Percentiles rank a stretch among this genome's conserved stretches.
phyloP scores from a whole-genome alignment of 1,140 invertebrate species.

The Drosophila tani region DNA sequence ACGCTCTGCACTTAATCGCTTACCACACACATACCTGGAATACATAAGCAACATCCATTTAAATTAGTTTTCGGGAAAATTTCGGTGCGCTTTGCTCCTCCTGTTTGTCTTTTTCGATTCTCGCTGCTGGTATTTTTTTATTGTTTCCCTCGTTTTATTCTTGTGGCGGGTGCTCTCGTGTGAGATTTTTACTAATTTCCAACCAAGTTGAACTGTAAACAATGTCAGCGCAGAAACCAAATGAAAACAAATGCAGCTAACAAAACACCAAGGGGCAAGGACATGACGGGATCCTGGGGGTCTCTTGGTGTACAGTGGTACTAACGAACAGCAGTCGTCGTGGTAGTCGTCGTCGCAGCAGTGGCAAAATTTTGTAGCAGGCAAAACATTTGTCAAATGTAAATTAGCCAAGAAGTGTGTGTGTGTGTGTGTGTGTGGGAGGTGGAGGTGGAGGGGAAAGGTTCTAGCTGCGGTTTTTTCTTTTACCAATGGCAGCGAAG shows the following conservation, averaged over 20 bases:
- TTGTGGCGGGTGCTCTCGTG: constrained; percentile 54
- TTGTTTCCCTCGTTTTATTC: constrained; percentile 22
- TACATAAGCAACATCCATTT: constrained; percentile 27
- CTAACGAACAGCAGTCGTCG: constrained; percentile 71
- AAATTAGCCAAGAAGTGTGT: constrained; percentile 70
- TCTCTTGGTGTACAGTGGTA: constrained; percentile 8
- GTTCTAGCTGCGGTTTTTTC: constrained; percentile 54
- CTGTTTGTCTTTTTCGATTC: constrained; percentile 31
- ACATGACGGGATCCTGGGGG: constrained; percentile 9
- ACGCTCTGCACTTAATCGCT: constrained; percentile 8
- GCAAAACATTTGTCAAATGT: constrained; percentile 82
- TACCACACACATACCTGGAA: constrained; percentile 4
- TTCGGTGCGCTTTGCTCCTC: constrained; percentile 5
- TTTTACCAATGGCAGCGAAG: constrained; percentile 31
- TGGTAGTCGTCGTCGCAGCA: constrained; percentile 45
- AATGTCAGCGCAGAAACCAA: constrained; percentile 73
- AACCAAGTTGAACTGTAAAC: constrained; percentile 80
- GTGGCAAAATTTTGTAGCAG: constrained; percentile 69
- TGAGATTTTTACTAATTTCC: constrained; percentile 78
- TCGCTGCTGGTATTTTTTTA: constrained; percentile 28
- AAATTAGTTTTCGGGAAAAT: constrained; percentile 29
- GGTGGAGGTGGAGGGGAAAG: neutral
- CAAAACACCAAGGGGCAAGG: constrained; percentile 54
- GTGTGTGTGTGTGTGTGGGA: neutral
- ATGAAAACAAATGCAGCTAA: constrained; percentile 80